Evolutionary conservation across 2,797 vertebrate genomes (phyloP), one percentile per base, ranked within the genome.

Genomic region (Vespertilio murinus): DNA sequence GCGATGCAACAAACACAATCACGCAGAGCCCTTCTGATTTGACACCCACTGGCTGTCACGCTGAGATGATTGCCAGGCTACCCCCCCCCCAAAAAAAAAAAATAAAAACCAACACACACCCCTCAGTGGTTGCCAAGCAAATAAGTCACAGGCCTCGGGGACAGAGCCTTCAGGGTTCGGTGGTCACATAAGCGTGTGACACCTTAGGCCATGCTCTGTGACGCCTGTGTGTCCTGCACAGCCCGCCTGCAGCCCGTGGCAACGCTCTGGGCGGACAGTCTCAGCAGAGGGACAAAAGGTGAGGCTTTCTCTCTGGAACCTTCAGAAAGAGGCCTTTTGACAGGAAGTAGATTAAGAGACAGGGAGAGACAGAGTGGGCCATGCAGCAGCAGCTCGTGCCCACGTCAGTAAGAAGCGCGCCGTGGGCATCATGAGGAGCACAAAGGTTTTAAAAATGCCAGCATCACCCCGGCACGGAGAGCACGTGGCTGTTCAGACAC

Each of bases 271-370:
- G 28, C 17, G 78, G 88, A 86, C 25, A 0, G 95, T 96, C 93
- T 95, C 52, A 30, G 71, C 77, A 90, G 92, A 96, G 96, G 93
- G 92, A 93, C 77, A 83, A 96, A 96, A 94, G 67, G 96, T 71
- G 92, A 97, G 94, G 93, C 96, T 95, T 97, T 96, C 89, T 16
- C 90, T 93, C 82, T 73, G 95, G 96, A 96, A 94, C 93, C 96
- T 96, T 90, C 35, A 94, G 93, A 96, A 96, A 86, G 91, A 97
- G 93, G 93, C 38, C 93, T 70, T 95, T 96, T 96, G 92, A 95
- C 93, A 96, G 95, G 94, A 96, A 96, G 95, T 70, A 96, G 95
- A 97, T 92, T 61, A 94, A 96, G 75, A 96, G 94, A 97, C 56
- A 8, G 94, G 96, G 80, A 97, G 28, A 95, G 7, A 0, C 5